Conservation (phyloP, 2,888 invertebrate genomes). For the Drosophila tripunctata region DNA sequence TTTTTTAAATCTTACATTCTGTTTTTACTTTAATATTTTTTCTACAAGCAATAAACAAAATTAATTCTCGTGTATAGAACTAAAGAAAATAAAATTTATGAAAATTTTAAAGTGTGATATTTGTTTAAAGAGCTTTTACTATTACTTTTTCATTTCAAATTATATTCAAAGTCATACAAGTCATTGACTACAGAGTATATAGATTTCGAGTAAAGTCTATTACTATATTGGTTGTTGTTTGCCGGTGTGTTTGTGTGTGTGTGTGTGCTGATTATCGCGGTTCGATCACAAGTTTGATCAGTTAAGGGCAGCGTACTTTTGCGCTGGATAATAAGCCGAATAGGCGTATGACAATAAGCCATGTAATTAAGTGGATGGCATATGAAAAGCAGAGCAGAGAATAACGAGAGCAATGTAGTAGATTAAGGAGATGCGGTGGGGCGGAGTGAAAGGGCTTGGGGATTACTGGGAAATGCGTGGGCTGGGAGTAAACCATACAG, state of each 20-base stretch:
- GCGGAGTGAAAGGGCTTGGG: background rate
- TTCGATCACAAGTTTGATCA: constrained; percentile 75
- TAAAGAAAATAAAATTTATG: too few species aligned
- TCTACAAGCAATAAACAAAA: too few species aligned
- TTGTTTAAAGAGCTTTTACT: too few species aligned
- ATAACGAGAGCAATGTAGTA: constrained; percentile 46
- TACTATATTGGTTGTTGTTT: background rate
- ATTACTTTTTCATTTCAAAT: too few species aligned
- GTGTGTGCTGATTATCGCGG: constrained; percentile 61
- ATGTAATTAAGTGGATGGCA: constrained; percentile 74
- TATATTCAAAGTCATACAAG: too few species aligned
- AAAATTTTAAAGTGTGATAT: too few species aligned
- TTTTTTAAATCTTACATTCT: too few species aligned
- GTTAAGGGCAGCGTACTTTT: constrained; percentile 74
- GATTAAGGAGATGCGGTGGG: background rate
- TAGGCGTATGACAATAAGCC: constrained; percentile 79
- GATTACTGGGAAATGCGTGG: constrained; percentile 73
- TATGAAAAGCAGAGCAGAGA: constrained; percentile 52
- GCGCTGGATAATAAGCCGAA: constrained; percentile 75
- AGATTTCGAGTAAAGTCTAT: constrained; percentile 6
- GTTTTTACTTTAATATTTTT: too few species aligned
- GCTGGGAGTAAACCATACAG: constrained; percentile 24
- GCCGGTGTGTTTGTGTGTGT: constrained; percentile 7
- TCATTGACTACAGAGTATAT: constrained; percentile 38
- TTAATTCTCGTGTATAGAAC: too few species aligned